Base-by-base conservation (phyloP, 2,888 invertebrate species). In the Hydroisotoma schaefferi region DNA sequence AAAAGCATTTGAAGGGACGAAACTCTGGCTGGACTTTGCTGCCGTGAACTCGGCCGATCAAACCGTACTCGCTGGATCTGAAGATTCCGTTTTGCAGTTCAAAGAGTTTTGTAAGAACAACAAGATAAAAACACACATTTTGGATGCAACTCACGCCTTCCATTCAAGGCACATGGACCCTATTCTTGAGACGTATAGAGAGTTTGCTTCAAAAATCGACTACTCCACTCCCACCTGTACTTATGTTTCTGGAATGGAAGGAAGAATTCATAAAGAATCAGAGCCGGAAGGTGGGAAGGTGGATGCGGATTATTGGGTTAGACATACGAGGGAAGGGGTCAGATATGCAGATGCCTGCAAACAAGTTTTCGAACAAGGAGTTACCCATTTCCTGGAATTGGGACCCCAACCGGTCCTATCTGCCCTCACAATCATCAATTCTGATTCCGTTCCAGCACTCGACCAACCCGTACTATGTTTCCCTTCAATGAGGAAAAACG, bases 101-200 rank as follows among this genome's bases (percentile, higher is more conserved):
- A 18, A 5, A 12, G 25, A 22, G 3, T 40, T 40, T 26, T 53
- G 57, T 25, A 26, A 52, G 25, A 25, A 25, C 48, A n/a, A 26
- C 57, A 3, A 59, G 54, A 49, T 47, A 23, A 20, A 52, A 25
- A 53, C 53, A 2, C 53, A 53, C 22, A 27, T 59, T 8, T 25
- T 65, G 8, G 61, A 53, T 2, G 40, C 65, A 1, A 54, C 56
- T 1, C 57, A 56, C 20, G 65, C 61, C n/a, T 65, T 65, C 37
- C 65, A 65, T 27, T 65, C 65, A 1, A 28, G 61, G 1, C 37
- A 58, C 18, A 65, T 65, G 65, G 59, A 65, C 22, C 65, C 65
- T 1, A 61, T 61, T 2, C 55, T 65, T 18, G 37, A 44, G n/a
- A 22, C 54, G 12, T 58, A 62, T 29, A 8, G 49, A 12, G 12